phyloP scores from a whole-genome alignment of 2,797 vertebrate species.

The Enoplosus armatus region DNA sequence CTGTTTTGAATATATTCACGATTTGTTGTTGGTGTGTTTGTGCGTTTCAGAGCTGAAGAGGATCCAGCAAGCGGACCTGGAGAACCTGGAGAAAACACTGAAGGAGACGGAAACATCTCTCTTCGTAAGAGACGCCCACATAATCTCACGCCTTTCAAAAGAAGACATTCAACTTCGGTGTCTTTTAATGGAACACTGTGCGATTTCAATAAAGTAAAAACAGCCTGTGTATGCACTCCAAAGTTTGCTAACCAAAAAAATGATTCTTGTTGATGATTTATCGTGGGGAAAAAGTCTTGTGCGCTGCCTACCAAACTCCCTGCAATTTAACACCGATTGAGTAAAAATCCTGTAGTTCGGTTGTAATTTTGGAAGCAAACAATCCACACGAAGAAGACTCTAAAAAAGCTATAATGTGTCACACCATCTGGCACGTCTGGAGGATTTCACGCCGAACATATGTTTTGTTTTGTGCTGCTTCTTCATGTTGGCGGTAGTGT shows the following conservation, averaged over 20 bases:
- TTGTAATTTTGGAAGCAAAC: neutral
- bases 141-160: too few species aligned
- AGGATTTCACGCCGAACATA: too few species aligned
- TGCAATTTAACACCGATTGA: neutral
- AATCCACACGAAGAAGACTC: neutral
- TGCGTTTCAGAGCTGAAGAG: constrained; percentile 87
- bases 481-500: neutral
- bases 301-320: neutral
- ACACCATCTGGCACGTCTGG: neutral
- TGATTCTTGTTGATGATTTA: neutral
- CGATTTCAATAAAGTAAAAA: too few species aligned
- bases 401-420: neutral
- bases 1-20: neutral
- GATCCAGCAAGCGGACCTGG: constrained; percentile 85
- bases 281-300: neutral
- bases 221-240: neutral
- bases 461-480: too few species aligned
- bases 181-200: too few species aligned
- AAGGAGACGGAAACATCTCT: constrained; percentile 88
- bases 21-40: neutral
- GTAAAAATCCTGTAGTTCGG: neutral
- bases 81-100: constrained; percentile 86
- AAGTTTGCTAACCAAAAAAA: too few species aligned
- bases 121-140: constrained; percentile 84
- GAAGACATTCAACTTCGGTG: too few species aligned